A percentile compares a stretch with the other conserved stretches of the same genome.
Conservation (phyloP, 2,797 vertebrate genomes). For the Acipenser oxyrinchus region DNA sequence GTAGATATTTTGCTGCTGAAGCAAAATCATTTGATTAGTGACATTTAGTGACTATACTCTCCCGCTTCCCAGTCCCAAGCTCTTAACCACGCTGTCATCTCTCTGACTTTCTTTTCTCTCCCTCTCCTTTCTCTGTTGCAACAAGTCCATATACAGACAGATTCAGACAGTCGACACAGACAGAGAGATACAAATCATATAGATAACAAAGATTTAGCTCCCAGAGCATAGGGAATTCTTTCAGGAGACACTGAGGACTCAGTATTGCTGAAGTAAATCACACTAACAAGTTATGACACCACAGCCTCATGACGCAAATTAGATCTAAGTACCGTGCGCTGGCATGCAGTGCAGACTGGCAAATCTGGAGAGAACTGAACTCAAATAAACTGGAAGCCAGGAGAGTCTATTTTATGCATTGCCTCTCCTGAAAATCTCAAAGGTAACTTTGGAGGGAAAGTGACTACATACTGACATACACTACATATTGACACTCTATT, state of each 20-base stretch:
- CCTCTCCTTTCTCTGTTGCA: background rate
- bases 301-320: constrained; percentile 3
- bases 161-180: constrained; percentile 1
- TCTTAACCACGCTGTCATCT: too few species aligned
- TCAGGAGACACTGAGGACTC: background rate
- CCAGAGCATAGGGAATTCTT: background rate
- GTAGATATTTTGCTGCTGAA: background rate
- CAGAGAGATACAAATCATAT: background rate
- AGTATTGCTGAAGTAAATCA: constrained; percentile 3
- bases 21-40: background rate
- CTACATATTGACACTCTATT: too few species aligned
- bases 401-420: constrained; percentile 9
- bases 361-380: constrained; percentile 24
- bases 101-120: background rate
- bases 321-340: background rate
- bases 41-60: background rate
- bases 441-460: constrained; percentile 42
- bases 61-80: background rate
- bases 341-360: constrained; percentile 25
- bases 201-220: background rate
- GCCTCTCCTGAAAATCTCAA: constrained; percentile 40
- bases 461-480: constrained; percentile 17
- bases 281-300: constrained; percentile 5
- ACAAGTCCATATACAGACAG: background rate
- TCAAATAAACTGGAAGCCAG: constrained; percentile 28